Base-by-base conservation (phyloP, 2,113 vertebrate species). In the Sisor rabdophorus region DNA sequence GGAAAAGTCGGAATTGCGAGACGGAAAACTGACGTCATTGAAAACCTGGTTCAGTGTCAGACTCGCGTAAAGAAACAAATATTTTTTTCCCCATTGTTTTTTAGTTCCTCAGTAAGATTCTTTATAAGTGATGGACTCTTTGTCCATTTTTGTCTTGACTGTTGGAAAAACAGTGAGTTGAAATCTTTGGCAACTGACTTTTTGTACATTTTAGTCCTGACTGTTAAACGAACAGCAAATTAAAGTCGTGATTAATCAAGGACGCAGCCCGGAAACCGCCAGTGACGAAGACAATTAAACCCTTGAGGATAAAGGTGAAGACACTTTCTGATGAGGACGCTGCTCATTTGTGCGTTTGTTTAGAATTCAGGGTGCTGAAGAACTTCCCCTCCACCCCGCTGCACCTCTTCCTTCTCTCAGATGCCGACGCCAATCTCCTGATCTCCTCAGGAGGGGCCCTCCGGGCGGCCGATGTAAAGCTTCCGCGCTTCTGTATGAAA, bases 401-500 rank as follows among this genome's bases (percentile, higher is more conserved):
- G 24, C 32, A 36, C 24, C 52, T 68, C 26, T 58, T 28, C 32
- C 11, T 69, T 20, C 40, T 20, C 58, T 70, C 67, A 59, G 56
- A 55, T 70, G 63, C 69, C 70, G 30, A 54, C 74, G 71, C 78
- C 75, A 77, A 44, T 59, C 72, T 81, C 77, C 65, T 80, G 60
- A 56, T 71, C 72, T 54, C 47, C 47, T 67, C 76, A 60, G 80
- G 59, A 77, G 68, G 63, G 40, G 63, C 50, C 78, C 60, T 59
- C 79, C 56, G 78, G 59, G 64, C 65, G 44, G 55, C 64, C 67
- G 36, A 67, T 65, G 69, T 40, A 76, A 76, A 76, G 70, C 72
- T 24, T 73, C 40, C 24, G 15, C 24, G 69, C 36, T 47, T 47
- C 55, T 59, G 24, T 81, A 78, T 82, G 77, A 83, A 81, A 78